Conservation (phyloP, 2,888 invertebrate species). For the Lutraria lutraria region DNA sequence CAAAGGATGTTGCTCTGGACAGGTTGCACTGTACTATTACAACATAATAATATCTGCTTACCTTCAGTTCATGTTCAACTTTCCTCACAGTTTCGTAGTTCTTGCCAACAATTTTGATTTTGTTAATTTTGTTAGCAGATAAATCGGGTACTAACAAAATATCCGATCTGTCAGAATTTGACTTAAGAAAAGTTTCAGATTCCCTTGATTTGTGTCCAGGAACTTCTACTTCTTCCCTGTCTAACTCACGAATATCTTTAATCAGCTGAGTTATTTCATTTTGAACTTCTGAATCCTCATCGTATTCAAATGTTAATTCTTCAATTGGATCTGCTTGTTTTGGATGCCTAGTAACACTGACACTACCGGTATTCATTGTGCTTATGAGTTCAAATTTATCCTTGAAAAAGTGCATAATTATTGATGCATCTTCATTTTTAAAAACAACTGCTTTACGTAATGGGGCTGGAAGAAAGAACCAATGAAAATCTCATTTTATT, state of each 20-base stretch:
- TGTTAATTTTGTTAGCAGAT: background rate
- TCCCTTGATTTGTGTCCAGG: background rate
- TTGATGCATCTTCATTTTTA: conserved; percentile 38
- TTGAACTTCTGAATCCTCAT: conserved; percentile 1
- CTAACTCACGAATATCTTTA: background rate
- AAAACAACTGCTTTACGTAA: background rate
- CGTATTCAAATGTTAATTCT: conserved; percentile 33
- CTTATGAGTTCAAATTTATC: conserved; percentile 33
- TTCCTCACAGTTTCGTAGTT: background rate
- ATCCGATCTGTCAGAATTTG: background rate
- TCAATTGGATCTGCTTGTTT: conserved; percentile 16
- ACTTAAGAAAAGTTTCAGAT: conserved; percentile 1
- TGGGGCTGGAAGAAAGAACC: background rate
- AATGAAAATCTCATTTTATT: background rate
- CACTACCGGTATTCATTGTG: background rate
- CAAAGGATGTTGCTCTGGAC: no score
- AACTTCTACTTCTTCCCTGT: background rate
- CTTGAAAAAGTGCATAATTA: conserved; percentile 43
- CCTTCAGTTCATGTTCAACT: conserved; percentile 43
- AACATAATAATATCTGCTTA: background rate
- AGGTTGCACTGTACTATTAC: no score
- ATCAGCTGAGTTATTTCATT: background rate
- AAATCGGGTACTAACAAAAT: background rate
- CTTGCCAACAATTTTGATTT: conserved; percentile 29
- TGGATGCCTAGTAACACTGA: conserved; percentile 31